Base-by-base conservation (phyloP, 2,888 invertebrate genomes). In the Plagiodera versicolora region DNA sequence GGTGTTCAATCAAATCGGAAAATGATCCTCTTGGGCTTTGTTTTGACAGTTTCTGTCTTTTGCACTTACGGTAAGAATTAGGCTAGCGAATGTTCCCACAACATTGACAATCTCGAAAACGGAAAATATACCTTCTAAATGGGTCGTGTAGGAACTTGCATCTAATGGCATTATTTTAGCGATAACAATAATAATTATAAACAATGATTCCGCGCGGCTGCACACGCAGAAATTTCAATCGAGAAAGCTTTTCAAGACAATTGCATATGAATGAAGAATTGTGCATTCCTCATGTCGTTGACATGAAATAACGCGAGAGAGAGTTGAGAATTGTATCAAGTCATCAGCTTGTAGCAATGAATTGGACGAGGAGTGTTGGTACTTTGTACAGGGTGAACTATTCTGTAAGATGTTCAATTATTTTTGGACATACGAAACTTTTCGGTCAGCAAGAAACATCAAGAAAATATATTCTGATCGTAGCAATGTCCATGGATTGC, bases 1-100 rank as follows among this genome's bases (percentile, higher is more conserved):
- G 64, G 67, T 60, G 61, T 59, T 52, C 62, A 60, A 57, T 60
- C 57, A 39, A 60, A 63, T 60, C 65, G 66, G 68, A 68, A n/a
- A n/a, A n/a, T n/a, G n/a, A n/a, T n/a, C n/a, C 67, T 58, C 56
- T 63, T 2, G 11, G 14, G 39, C n/a, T 14, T 14, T n/a, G 39
- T 39, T 39, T 3, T 39, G 39, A 39, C 14, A 14, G 39, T 39
- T 39, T 14, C 11, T 4, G 39, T 39, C 14, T 39, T 39, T 14
- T 3, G 39, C n/a, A 14, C 39, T 2, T 14, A 39, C 39, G 39
- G 39, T 39, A 39, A 39, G 39, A 11, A 39, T 24, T 6, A 6
- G 24, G 24, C 24, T 24, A 24, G n/a, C n/a, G n/a, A n/a, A n/a
- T n/a, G n/a, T n/a, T n/a, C n/a, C n/a, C n/a, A n/a, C n/a, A n/a